phyloP scores from a whole-genome alignment of 2,113 vertebrate genomes.

The Odontesthes bonariensis region DNA sequence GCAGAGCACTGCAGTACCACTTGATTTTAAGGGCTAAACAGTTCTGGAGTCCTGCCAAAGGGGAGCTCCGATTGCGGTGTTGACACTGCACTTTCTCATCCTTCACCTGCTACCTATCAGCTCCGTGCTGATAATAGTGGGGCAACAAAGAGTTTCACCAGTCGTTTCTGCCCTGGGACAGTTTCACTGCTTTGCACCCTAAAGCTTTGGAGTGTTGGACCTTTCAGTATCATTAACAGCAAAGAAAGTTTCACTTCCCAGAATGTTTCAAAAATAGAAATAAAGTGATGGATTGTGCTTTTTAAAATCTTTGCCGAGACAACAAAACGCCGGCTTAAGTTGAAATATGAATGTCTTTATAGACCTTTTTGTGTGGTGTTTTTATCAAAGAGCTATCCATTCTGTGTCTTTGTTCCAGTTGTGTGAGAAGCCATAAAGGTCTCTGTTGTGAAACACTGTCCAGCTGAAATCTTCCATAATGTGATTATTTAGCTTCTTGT shows the following conservation, averaged over 20 bases:
- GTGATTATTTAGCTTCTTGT: conserved; percentile 61
- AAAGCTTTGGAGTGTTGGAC: conserved; percentile 14
- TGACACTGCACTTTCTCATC: conserved; percentile 70
- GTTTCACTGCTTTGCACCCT: conserved; percentile 35
- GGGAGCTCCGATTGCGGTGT: conserved; percentile 66
- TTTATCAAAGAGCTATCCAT: background rate
- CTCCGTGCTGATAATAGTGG: conserved; percentile 48
- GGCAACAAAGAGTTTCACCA: conserved; percentile 37
- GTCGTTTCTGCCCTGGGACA: conserved; percentile 14
- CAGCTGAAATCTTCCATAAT: conserved; percentile 57
- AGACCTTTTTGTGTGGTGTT: background rate
- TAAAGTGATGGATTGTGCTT: background rate
- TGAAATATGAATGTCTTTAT: background rate
- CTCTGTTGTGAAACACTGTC: conserved; percentile 57
- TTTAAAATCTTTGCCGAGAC: background rate
- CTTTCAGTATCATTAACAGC: conserved; percentile 10
- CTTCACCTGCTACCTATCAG: conserved; percentile 77
- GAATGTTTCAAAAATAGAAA: no score
- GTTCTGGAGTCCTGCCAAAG: conserved; percentile 64
- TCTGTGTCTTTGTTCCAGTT: conserved; percentile 47
- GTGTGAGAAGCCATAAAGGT: conserved; percentile 66
- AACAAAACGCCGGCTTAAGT: background rate
- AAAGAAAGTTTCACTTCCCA: conserved; percentile 17
- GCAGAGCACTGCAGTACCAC: conserved; percentile 46
- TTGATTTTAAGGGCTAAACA: conserved; percentile 60